Evolutionary conservation across 2,113 vertebrate species (phyloP), one percentile per base, ranked within the genome.

Genomic region (Proterorhinus semilunaris): DNA sequence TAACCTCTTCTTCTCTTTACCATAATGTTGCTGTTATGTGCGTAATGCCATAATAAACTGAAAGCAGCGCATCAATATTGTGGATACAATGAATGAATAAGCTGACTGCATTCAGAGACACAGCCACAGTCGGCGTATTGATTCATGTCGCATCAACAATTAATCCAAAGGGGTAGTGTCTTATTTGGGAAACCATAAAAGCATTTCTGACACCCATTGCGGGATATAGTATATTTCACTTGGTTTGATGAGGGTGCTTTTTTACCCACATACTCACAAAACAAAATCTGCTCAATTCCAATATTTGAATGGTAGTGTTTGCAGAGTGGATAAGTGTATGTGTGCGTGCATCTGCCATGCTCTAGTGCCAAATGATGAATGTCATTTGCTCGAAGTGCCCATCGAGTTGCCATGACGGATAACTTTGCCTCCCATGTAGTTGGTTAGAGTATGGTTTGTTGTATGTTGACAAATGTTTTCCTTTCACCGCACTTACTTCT

Each of bases 301-400:
- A 61, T 59, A 66, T 79, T 58, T 68, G 68, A 48, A 42, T 74
- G 71, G 70, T 62, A 68, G 21, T 75, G 58, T 72, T 47, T 84
- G 57, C 54, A 55, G 73, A 54, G 10, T 63, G 54, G 71, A 10
- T 71, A 65, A 42, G 57, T 16, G 70, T 47, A 70, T 61, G 67
- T 11, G 63, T 53, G 77, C 7, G 72, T 62, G 77, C 76, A 80
- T 88, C 74, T 87, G 84, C 77, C 72, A 74, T 84, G 84, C 74
- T 75, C 78, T 74, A 49, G 80, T 83, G 86, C 84, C 87, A 89
- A 89, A 91, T 84, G 85, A 89, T 80, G 83, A 82, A 83, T 81
- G 86, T 84, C 81, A 82, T 87, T 86, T 87, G 83, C 85, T 85
- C 65, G 76, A 87, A 81, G 73, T 86, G 82, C 83, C 83, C 85